Conservation (phyloP, 2,888 invertebrate genomes). For the Limnephilus auricula region DNA sequence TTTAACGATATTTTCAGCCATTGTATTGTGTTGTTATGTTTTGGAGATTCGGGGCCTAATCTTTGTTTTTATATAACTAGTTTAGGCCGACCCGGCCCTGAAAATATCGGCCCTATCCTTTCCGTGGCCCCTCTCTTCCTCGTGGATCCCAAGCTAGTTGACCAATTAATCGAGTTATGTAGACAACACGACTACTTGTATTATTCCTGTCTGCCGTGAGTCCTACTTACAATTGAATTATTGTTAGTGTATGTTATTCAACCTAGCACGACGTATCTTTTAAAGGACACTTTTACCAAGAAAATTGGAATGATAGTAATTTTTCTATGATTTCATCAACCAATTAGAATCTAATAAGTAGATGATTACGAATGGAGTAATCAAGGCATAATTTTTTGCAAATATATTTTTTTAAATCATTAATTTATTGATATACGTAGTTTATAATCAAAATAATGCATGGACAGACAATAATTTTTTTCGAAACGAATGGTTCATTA, state of each 20-base stretch:
- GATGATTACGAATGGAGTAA: background rate
- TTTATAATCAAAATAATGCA: no score
- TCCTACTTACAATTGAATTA: slow-evolving; percentile 2
- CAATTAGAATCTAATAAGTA: background rate
- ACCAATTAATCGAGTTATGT: slow-evolving; percentile 40
- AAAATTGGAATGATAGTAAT: background rate
- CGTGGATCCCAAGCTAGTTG: slow-evolving; percentile 6
- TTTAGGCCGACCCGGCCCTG: background rate
- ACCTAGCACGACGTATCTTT: background rate
- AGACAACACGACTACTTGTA: slow-evolving; percentile 14
- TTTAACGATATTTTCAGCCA: no score
- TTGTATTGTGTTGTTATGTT: no score
- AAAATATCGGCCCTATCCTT: background rate
- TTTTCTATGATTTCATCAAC: background rate
- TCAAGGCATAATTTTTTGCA: no score
- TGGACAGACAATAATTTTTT: no score
- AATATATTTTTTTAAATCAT: no score
- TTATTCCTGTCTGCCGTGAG: background rate
- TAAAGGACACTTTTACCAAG: background rate
- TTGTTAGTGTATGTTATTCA: background rate
- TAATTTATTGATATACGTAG: no score
- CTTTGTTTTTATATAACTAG: no score
- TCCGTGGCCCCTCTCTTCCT: background rate
- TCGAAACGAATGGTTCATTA: no score
- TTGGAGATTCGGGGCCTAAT: no score